Conservation (phyloP, 1,140 invertebrate species). For the Dryas iulia region DNA sequence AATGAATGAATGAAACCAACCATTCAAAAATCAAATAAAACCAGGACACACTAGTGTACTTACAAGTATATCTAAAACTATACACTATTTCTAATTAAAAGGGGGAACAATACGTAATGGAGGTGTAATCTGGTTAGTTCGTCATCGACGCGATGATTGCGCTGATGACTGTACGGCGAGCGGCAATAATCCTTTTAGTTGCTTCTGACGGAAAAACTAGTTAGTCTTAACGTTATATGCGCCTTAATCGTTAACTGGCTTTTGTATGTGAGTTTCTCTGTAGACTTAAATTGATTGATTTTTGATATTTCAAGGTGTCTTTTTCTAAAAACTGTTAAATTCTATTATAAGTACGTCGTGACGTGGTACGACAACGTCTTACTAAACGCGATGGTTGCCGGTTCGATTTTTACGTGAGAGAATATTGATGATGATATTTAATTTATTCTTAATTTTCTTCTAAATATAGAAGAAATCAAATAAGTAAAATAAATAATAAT, state of each 20-base stretch:
- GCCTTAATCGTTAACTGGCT: not conserved
- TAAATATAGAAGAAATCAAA: too few species aligned
- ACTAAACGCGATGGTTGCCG: too few species aligned
- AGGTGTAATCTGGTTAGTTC: constrained; percentile 25
- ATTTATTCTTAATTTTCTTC: too few species aligned
- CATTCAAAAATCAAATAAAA: not conserved
- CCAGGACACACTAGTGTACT: not conserved
- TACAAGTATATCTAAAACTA: not conserved
- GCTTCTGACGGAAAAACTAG: constrained; percentile 22
- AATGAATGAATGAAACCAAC: too few species aligned
- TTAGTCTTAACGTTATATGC: constrained; percentile 3
- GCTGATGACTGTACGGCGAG: constrained; percentile 26
- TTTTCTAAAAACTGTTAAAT: too few species aligned
- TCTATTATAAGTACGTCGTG: too few species aligned
- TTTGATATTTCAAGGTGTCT: not conserved
- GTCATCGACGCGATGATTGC: constrained; percentile 30
- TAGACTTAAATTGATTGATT: not conserved
- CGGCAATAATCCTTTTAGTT: constrained; percentile 29
- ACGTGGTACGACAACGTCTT: too few species aligned
- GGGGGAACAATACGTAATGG: constrained; percentile 29
- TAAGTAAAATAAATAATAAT: too few species aligned
- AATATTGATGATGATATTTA: too few species aligned
- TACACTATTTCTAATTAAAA: constrained; percentile 31
- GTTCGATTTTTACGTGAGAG: too few species aligned
- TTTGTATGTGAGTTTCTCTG: not conserved